Evolutionary conservation across 1,140 invertebrate species (phyloP).

Genomic region (Globodera ellingtonae): DNA sequence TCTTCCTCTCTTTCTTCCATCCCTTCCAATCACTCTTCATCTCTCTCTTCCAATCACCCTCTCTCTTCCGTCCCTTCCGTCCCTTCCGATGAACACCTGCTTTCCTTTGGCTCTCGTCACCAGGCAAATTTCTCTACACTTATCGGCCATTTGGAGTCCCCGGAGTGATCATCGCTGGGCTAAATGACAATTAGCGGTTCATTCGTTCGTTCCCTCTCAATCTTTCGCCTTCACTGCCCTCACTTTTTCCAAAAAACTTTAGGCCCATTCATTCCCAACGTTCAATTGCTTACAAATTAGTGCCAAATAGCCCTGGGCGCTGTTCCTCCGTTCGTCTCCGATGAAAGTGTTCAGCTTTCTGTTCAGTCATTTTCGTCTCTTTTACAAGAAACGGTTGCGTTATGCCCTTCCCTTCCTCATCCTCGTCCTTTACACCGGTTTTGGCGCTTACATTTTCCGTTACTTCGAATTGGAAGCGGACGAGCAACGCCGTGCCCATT

Average conservation of each 20-base stretch:
- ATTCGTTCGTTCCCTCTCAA: background rate
- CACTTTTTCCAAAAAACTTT: background rate
- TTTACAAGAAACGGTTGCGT: slow-evolving; percentile 55
- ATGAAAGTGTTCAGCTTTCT: slow-evolving; percentile 33
- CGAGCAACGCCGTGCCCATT: slow-evolving; percentile 34
- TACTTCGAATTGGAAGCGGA: slow-evolving; percentile 53
- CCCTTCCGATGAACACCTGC: background rate
- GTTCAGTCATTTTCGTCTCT: slow-evolving; percentile 41
- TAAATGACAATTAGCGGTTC: slow-evolving; percentile 1
- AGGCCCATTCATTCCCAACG: background rate
- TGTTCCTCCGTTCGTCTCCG: background rate
- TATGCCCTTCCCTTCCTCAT: slow-evolving; percentile 49
- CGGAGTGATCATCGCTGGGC: background rate
- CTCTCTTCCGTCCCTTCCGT: background rate
- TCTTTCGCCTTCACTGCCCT: background rate
- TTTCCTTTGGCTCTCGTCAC: background rate
- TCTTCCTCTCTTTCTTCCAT: background rate
- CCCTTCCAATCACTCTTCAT: background rate
- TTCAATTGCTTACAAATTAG: background rate
- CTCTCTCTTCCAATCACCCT: background rate
- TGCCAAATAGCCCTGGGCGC: background rate
- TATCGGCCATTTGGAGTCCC: background rate
- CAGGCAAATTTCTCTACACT: background rate
- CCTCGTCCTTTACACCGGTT: slow-evolving; percentile 48
- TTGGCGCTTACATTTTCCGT: slow-evolving; percentile 54